phyloP scores from a whole-genome alignment of 2,888 invertebrate genomes.

The Rhagophthalmus giganteus region DNA sequence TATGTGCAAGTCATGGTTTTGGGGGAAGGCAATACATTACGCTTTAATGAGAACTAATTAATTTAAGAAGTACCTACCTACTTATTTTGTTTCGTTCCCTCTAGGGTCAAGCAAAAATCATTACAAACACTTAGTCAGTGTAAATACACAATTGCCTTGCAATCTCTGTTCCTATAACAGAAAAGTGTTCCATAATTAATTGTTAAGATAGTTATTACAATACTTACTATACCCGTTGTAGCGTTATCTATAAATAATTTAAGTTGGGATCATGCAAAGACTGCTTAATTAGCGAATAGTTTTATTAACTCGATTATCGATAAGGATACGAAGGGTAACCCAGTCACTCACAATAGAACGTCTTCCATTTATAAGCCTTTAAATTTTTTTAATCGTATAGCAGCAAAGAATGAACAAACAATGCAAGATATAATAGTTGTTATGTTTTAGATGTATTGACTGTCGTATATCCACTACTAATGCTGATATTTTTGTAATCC shows the following conservation, averaged over 20 bases:
- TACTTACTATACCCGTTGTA: slow-evolving; percentile 20
- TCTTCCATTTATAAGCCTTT: slow-evolving; percentile 25
- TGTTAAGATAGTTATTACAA: slow-evolving; percentile 20
- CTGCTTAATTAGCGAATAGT: slow-evolving; percentile 30
- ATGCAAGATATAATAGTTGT: slow-evolving; percentile 21
- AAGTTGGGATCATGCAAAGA: slow-evolving; percentile 28
- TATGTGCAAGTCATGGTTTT: slow-evolving; percentile 38
- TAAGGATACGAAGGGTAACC: slow-evolving; percentile 7
- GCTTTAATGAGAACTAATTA: slow-evolving; percentile 46
- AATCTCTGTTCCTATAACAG: slow-evolving; percentile 37
- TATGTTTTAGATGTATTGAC: slow-evolving; percentile 15
- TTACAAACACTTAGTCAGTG: slow-evolving; percentile 31
- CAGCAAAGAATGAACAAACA: slow-evolving; percentile 23
- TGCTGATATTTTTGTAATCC: slow-evolving; percentile 24
- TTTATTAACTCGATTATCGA: slow-evolving; percentile 14
- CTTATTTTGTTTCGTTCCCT: slow-evolving; percentile 23
- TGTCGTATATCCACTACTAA: slow-evolving; percentile 15
- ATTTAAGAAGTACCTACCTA: slow-evolving; percentile 32
- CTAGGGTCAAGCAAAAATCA: slow-evolving; percentile 14
- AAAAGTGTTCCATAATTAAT: slow-evolving; percentile 35
- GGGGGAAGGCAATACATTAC: slow-evolving; percentile 56
- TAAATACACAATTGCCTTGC: slow-evolving; percentile 32
- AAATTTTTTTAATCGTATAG: no score
- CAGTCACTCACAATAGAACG: slow-evolving; percentile 17
- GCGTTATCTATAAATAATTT: slow-evolving; percentile 18